Base-by-base conservation (phyloP, 2,797 vertebrate genomes). In the Darevskia nairensis region DNA sequence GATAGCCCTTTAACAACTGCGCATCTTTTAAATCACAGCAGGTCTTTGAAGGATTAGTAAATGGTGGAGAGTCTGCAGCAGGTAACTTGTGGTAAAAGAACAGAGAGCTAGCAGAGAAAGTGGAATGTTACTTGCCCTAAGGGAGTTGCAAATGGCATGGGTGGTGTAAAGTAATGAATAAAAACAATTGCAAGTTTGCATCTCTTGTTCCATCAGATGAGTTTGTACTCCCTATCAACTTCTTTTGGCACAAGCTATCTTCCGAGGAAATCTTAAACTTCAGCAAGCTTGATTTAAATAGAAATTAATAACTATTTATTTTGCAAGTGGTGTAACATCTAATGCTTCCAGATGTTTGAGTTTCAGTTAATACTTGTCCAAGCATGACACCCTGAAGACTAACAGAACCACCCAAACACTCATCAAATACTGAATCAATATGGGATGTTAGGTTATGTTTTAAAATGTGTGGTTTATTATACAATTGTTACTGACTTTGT, bases 261-360 rank as follows among this genome's bases (percentile, higher is more conserved):
- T 75, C 41, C 71, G 25, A 66, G 39, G 50, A 80, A 89, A 75
- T 66, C 39, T 80, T n/a, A 29, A 9, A 75, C 59, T 85, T 80
- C 44, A 29, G n/a, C 71, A 75, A 85, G 69, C 77, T 80, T 85
- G 8, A 81, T 89, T 89, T 74, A 85, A 89, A 89, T 81, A 66
- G 88, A 89, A 85, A 89, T 75, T 68, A 85, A 75, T 69, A 83
- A 35, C 55, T 85, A 17, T 89, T 74, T 84, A 72, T 80, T 80
- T 64, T 32, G 25, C 68, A 80, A 84, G 21, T 69, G 32, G 29
- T 80, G 7, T 68, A 90, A 32, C 23, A 55, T 75, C 29, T 29
- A 76, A 11, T 35, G 61, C 74, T 81, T 87, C 82, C 23, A 87
- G 69, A 68, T 87, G 85, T 69, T 87, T 85, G 77, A 59, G 8